Evolutionary conservation across 2,888 invertebrate species (phyloP), one percentile per base, ranked within the genome.

Genomic region (Rutpela maculata): DNA sequence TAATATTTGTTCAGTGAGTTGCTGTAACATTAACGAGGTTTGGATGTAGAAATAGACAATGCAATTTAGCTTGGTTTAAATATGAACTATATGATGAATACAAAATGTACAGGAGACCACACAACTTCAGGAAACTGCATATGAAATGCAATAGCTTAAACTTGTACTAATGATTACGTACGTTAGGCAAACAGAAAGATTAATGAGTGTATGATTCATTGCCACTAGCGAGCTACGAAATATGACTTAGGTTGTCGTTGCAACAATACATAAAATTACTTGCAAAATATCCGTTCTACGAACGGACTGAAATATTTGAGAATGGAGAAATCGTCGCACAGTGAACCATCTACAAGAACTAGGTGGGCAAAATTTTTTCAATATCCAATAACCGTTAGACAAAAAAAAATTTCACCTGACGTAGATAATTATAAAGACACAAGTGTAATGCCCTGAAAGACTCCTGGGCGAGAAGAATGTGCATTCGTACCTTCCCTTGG

Each of bases 1-100:
- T 55, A 26, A 22, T 55, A 65, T 67, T 56, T 31, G 26, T 55
- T 67, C 55, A 43, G 69, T 15, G 35, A 43, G 43, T n/a, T 19
- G 43, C 57, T 59, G 18, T 11, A n/a, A 69, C 31, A 35, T 62
- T 43, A 70, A 26, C 60, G n/a, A 17, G 18, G 19, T n/a, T n/a
- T 62, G 62, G 62, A 62, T 31, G 35, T 62, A 35, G 62, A 17
- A 26, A 31, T 31, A 31, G 31, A 62, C 62, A 65, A 65, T 38
- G 43, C 43, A n/a, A 43, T 65, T 43, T 35, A 19, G 59, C 17
- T 18, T 10, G 18, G 31, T 18, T 65, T 38, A 19, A 65, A 65
- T 65, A 38, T 65, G 17, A 65, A 65, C 43, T 65, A 19, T 43
- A 26, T 22, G 26, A 50, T 19, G n/a, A 10, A 26, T 43, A 15